Conservation (phyloP, 2,797 vertebrate genomes). For the Serranus cabrilla region DNA sequence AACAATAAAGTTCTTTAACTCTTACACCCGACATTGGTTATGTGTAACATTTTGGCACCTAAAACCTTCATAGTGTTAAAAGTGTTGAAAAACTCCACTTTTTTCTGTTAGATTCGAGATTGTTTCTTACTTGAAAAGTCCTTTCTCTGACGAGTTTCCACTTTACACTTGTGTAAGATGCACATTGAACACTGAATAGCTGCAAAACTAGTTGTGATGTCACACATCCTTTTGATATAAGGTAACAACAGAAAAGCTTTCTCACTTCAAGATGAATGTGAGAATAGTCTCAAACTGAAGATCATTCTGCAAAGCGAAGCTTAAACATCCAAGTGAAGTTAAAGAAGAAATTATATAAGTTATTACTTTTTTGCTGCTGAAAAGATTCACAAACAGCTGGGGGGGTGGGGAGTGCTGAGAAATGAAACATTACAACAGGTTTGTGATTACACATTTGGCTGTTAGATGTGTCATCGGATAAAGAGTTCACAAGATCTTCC, state of each 20-base stretch:
- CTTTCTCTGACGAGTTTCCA: not conserved
- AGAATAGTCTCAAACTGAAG: not conserved
- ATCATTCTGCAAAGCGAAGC: not conserved
- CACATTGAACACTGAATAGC: not conserved
- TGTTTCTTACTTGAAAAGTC: not conserved
- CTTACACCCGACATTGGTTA: too few relatives aligned
- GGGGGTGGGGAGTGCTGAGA: not conserved
- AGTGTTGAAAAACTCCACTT: not conserved
- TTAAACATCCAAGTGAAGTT: not conserved
- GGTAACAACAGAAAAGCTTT: not conserved
- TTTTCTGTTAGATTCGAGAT: not conserved
- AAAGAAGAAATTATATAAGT: not conserved
- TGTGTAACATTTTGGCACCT: too few relatives aligned
- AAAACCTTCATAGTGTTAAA: not conserved
- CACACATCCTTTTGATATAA: not conserved
- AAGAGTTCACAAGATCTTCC: slow-evolving; percentile 6
- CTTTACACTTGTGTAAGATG: not conserved
- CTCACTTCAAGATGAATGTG: not conserved
- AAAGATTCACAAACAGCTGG: not conserved
- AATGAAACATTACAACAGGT: slow-evolving; percentile 10
- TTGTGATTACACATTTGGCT: not conserved
- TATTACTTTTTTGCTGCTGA: not conserved
- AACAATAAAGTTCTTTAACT: too few relatives aligned
- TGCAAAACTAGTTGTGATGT: not conserved
- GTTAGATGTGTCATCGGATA: not conserved